Conservation (phyloP, 1,140 invertebrate genomes). For the Bombyx mori region DNA sequence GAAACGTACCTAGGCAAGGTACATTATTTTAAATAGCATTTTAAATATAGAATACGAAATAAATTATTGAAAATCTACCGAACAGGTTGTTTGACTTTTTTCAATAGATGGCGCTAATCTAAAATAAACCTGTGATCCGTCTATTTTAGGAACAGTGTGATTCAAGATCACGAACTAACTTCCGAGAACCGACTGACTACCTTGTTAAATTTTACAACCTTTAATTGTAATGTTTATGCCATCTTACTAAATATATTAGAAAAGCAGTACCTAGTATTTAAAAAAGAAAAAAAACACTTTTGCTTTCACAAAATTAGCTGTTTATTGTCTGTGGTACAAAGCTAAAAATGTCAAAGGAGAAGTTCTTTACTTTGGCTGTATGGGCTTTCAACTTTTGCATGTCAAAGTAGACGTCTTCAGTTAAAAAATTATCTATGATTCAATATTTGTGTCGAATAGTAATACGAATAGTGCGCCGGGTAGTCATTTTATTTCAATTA, state of each 20-base stretch:
- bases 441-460: conserved; percentile 58
- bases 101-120: too few relatives aligned
- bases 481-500: conserved; percentile 67
- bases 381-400: conserved; percentile 12
- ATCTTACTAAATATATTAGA: neutral
- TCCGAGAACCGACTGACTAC: too few relatives aligned
- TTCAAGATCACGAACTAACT: too few relatives aligned
- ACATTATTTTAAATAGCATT: too few relatives aligned
- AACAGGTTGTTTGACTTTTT: too few relatives aligned
- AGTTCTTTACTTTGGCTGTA: conserved; percentile 19
- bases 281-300: neutral
- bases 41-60: too few relatives aligned
- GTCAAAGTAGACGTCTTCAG: conserved; percentile 36
- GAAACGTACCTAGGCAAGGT: too few relatives aligned
- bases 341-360: conserved; percentile 1
- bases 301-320: neutral
- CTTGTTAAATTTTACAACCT: neutral
- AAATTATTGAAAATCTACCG: too few relatives aligned
- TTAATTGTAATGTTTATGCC: neutral
- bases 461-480: conserved; percentile 60
- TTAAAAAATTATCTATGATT: conserved; percentile 30
- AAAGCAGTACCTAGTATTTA: neutral
- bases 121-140: too few relatives aligned
- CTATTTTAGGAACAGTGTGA: too few relatives aligned
- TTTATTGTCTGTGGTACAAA: neutral